phyloP scores from a whole-genome alignment of 1,140 invertebrate genomes.

The Drosophila seguyi region DNA sequence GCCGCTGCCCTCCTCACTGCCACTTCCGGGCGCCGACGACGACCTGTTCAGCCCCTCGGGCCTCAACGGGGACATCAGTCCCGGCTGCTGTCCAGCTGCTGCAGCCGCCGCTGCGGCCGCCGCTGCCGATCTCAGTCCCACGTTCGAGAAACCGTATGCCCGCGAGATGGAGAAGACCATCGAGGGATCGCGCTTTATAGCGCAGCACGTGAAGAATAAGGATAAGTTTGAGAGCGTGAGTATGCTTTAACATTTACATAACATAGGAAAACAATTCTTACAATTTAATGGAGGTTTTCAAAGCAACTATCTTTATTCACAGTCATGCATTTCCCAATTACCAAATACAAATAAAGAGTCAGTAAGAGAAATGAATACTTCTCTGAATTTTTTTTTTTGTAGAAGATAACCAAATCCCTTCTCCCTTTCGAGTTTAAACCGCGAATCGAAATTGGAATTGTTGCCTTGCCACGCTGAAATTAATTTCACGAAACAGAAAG shows the following conservation, averaged over 20 bases:
- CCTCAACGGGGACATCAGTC: constrained; percentile 86
- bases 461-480: constrained; percentile 31
- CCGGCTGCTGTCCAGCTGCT: constrained; percentile 84
- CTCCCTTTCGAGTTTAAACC: background rate
- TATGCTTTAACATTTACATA: constrained; percentile 63
- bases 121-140: constrained; percentile 90
- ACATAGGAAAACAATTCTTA: background rate
- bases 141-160: constrained; percentile 91
- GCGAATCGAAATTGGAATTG: constrained; percentile 5
- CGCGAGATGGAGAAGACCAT: constrained; percentile 95
- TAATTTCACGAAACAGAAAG: constrained; percentile 32
- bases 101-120: constrained; percentile 59
- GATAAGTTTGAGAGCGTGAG: constrained; percentile 97
- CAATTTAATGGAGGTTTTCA: background rate
- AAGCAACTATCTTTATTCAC: too few relatives aligned
- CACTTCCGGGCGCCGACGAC: constrained; percentile 90
- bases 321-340: background rate
- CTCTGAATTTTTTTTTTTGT: background rate
- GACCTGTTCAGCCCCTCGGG: constrained; percentile 91
- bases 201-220: constrained; percentile 97
- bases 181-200: constrained; percentile 95
- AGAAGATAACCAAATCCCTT: background rate
- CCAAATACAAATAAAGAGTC: background rate
- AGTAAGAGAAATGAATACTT: background rate
- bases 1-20: constrained; percentile 88